phyloP scores from a whole-genome alignment of 2,888 invertebrate genomes.

The Mechanitis mazaeus region DNA sequence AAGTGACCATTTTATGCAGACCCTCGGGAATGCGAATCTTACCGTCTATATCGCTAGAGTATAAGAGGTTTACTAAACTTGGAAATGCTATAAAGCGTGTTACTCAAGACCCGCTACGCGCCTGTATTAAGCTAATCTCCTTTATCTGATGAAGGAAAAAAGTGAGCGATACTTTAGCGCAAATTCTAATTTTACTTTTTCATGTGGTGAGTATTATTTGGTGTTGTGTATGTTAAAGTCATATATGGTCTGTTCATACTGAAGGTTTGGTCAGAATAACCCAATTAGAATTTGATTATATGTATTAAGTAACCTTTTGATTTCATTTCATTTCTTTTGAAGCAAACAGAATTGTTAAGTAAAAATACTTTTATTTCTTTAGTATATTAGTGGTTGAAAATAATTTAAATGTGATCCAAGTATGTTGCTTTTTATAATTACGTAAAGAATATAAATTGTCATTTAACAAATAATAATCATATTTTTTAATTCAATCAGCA shows the following conservation, averaged over 20 bases:
- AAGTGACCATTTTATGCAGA: constrained; percentile 50
- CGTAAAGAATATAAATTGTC: too few species aligned
- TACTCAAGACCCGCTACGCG: constrained; percentile 42
- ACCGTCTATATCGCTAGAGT: constrained; percentile 11
- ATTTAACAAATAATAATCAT: too few species aligned
- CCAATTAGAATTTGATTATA: too few species aligned
- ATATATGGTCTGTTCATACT: constrained; percentile 14
- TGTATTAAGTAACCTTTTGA: too few species aligned
- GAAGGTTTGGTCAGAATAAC: too few species aligned
- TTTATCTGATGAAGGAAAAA: constrained; percentile 53
- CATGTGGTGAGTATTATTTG: constrained; percentile 24
- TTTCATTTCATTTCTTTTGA: too few species aligned
- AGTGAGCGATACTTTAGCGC: constrained; percentile 31
- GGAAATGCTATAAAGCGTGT: constrained; percentile 46
- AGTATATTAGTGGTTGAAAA: too few species aligned
- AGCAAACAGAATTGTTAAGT: too few species aligned
- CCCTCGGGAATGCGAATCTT: constrained; percentile 21
- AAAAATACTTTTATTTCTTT: too few species aligned
- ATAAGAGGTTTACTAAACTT: constrained; percentile 39
- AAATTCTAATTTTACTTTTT: constrained; percentile 45
- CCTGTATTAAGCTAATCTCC: constrained; percentile 47
- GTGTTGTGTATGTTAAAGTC: background rate
- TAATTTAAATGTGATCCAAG: too few species aligned
- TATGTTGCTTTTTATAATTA: too few species aligned
- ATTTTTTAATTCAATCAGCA: too few species aligned